Evolutionary conservation across 2,888 invertebrate species (phyloP).

Genomic region (Adelphocoris suturalis): DNA sequence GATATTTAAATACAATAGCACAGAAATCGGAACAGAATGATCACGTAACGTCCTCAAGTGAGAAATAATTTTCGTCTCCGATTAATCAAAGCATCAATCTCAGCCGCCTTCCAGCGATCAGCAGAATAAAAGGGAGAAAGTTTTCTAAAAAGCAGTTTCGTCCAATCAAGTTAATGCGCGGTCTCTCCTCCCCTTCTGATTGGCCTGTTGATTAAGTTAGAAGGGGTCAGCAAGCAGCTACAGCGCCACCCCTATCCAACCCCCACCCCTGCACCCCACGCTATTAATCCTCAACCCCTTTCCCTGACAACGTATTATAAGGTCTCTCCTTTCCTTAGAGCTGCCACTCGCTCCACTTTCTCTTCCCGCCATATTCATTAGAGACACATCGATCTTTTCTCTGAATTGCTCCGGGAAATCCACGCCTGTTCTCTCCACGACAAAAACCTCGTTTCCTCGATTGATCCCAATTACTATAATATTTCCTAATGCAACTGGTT

Average conservation of each 20-base stretch:
- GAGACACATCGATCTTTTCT: conserved; percentile 57
- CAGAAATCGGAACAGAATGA: not conserved
- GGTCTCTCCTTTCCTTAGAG: conserved; percentile 22
- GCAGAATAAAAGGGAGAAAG: conserved; percentile 22
- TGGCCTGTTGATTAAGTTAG: conserved; percentile 69
- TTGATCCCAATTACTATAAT: conserved; percentile 49
- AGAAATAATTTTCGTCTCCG: not conserved
- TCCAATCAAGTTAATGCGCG: conserved; percentile 65
- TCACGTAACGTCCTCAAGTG: not conserved
- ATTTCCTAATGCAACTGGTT: conserved; percentile 60
- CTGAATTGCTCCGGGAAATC: conserved; percentile 57
- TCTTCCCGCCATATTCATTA: conserved; percentile 55
- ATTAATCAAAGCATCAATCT: conserved; percentile 27
- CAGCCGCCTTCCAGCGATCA: not conserved
- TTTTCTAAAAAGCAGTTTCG: conserved; percentile 57
- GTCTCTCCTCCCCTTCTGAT: conserved; percentile 55
- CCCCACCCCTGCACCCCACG: not conserved
- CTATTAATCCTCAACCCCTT: not conserved
- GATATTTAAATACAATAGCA: no score
- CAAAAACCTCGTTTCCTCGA: conserved; percentile 46
- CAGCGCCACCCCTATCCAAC: not conserved
- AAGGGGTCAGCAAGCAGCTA: conserved; percentile 58
- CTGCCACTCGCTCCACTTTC: conserved; percentile 15
- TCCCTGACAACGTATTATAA: conserved; percentile 55
- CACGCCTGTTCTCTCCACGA: conserved; percentile 45